phyloP scores from a whole-genome alignment of 2,113 vertebrate species.

The Nymphicus hollandicus region DNA sequence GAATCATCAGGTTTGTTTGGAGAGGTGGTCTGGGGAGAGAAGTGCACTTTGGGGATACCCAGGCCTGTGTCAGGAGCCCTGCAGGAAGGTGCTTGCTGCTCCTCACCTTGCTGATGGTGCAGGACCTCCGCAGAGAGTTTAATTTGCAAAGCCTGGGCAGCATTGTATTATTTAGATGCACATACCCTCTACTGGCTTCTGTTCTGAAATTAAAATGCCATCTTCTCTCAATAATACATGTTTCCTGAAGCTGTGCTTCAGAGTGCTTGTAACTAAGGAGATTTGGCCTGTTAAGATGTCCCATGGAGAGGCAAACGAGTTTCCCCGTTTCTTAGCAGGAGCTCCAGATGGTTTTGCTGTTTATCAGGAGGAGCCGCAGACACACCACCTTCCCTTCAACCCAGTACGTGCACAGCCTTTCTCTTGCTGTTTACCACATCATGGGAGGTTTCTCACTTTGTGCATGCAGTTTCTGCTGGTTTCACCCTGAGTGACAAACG shows the following conservation, averaged over 20 bases:
- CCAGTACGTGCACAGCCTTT: accelerated
- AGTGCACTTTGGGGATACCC: not conserved
- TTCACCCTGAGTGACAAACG: not conserved
- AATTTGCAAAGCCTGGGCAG: not conserved
- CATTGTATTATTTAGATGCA: not conserved
- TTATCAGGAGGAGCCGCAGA: not conserved
- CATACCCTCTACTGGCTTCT: not conserved
- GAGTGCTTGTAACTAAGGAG: not conserved
- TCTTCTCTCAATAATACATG: not conserved
- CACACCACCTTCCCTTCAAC: not conserved
- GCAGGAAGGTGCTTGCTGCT: accelerated
- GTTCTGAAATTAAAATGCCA: not conserved
- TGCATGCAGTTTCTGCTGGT: not conserved
- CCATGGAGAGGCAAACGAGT: not conserved
- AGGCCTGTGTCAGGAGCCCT: not conserved
- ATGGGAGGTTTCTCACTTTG: not conserved
- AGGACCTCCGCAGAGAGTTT: not conserved
- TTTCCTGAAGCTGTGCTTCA: not conserved
- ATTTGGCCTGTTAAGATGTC: not conserved
- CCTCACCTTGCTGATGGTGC: not conserved
- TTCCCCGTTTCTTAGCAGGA: not conserved
- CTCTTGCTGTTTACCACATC: not conserved
- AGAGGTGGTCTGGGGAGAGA: not conserved
- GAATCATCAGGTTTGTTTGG: not conserved
- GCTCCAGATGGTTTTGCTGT: not conserved